These are phyloP conservation scores for Palythoa grandis DNA, from an alignment of 92 coral and sea anemone genomes.

Conservation along the genomic window DNA sequence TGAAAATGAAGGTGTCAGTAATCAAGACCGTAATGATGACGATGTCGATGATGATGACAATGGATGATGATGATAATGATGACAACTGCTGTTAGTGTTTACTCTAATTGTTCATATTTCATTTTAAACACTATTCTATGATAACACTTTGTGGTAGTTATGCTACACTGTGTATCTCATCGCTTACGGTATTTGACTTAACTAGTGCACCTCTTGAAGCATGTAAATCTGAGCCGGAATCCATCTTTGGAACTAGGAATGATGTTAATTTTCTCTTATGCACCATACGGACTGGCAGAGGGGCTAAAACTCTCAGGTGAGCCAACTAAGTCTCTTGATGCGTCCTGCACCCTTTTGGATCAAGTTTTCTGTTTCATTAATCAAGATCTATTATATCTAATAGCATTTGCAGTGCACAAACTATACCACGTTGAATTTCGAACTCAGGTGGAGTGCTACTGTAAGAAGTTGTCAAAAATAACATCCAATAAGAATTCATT, in stretches of 20 bases:
- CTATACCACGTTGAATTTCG: too few relatives aligned
- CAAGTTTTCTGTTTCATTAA: too few relatives aligned
- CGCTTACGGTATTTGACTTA: conserved; percentile 42
- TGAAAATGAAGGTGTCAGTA: not conserved
- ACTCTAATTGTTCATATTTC: too few relatives aligned
- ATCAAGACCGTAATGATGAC: not conserved
- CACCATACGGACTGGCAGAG: conserved; percentile 98
- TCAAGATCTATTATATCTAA: too few relatives aligned
- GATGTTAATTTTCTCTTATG: conserved; percentile 93
- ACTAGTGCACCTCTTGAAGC: conserved; percentile 83
- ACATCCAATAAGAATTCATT: too few relatives aligned
- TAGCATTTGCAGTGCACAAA: too few relatives aligned
- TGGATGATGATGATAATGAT: not conserved
- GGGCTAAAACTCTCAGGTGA: conserved; percentile 96
- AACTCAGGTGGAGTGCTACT: too few relatives aligned
- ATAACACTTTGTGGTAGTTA: not conserved
- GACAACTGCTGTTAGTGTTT: too few relatives aligned
- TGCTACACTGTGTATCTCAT: not conserved
- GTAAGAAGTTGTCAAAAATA: too few relatives aligned
- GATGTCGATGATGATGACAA: not conserved
- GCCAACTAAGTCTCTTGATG: not conserved
- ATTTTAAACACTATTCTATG: not conserved
- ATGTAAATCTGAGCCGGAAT: conserved; percentile 86
- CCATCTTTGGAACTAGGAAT: conserved; percentile 96
- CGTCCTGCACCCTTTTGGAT: too few relatives aligned